phyloP scores from a whole-genome alignment of 2,797 vertebrate genomes.

The Perodicticus potto region DNA sequence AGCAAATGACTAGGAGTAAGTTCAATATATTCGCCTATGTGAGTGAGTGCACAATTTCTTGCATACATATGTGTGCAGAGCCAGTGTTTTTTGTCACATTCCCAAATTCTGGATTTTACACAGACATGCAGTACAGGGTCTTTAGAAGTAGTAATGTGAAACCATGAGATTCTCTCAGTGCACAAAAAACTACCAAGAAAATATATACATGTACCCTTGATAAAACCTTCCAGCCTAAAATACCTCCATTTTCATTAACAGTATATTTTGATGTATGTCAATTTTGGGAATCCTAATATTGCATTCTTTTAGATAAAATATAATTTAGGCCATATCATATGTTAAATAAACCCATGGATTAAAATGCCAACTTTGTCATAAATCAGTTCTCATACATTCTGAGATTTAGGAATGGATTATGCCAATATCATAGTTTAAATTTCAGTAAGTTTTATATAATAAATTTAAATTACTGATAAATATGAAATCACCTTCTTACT shows the following conservation, averaged over 20 bases:
- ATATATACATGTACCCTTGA: neutral
- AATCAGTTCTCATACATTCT: neutral
- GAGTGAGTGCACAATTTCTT: neutral
- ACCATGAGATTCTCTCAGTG: neutral
- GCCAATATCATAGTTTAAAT: neutral
- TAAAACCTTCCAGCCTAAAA: neutral
- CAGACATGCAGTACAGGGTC: neutral
- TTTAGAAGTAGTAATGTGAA: neutral
- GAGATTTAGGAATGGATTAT: neutral
- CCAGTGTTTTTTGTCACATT: neutral
- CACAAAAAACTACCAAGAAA: neutral
- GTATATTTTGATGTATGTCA: neutral
- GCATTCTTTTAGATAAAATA: neutral
- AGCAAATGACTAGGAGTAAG: neutral
- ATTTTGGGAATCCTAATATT: neutral
- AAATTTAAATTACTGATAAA: neutral
- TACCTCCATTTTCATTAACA: neutral
- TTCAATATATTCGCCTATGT: neutral
- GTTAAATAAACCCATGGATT: neutral
- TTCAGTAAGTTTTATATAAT: neutral
- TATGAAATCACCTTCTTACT: neutral
- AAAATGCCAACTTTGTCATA: neutral
- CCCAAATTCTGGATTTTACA: neutral
- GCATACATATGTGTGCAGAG: neutral
- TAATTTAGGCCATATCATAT: neutral